Conservation (phyloP, 2,797 vertebrate species). For the Artibeus jamaicensis region DNA sequence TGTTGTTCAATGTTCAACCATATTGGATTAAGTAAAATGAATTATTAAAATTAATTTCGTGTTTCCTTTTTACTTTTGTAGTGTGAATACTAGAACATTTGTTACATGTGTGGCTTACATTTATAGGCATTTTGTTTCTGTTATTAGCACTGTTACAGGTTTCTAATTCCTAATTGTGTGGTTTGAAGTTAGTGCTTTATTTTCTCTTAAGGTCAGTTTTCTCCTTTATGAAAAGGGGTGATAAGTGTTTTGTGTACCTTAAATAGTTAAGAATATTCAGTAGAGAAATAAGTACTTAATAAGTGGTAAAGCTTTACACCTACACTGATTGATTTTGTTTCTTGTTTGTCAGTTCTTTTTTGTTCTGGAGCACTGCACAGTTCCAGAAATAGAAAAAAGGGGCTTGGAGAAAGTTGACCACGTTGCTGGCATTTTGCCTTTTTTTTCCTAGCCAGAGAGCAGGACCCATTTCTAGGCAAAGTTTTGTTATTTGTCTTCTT, state of each 20-base stretch:
- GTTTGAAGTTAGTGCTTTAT: not conserved
- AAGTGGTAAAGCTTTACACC: not conserved
- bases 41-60: not conserved
- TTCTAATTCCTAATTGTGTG: not conserved
- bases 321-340: not conserved
- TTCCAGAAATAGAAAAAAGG: not conserved
- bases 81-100: not conserved
- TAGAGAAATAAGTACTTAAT: not conserved
- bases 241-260: not conserved
- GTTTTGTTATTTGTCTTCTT: not conserved
- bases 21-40: not conserved
- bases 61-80: not conserved
- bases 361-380: not conserved
- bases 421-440: not conserved
- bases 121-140: not conserved
- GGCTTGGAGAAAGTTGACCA: not conserved
- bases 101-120: not conserved
- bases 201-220: not conserved
- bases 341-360: constrained; percentile 6
- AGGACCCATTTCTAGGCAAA: not conserved
- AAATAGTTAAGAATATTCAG: not conserved
- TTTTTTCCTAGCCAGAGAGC: not conserved
- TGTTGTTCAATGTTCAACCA: not conserved
- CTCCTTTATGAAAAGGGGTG: not conserved
- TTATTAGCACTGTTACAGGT: not conserved